Percentiles rank a stretch among this genome's conserved stretches.
These are phyloP conservation scores for Neosilurus hyrtlii DNA, from an alignment of 2,797 vertebrate genomes.

Conservation along the genomic window DNA sequence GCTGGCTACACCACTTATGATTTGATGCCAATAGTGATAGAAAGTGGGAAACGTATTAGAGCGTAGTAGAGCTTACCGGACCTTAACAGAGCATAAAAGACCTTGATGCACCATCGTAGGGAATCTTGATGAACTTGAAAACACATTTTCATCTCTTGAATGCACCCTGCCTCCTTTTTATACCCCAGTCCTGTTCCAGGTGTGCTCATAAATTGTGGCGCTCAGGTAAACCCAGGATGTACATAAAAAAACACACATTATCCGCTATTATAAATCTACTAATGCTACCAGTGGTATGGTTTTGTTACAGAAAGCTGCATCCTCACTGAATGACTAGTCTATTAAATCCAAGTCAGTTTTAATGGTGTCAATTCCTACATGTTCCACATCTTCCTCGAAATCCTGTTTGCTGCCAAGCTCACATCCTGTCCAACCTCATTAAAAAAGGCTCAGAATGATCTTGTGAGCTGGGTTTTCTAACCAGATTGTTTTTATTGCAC, in stretches of 20 bases:
- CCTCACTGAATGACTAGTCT: background rate
- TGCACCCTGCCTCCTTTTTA: too few species aligned
- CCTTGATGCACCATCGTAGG: too few species aligned
- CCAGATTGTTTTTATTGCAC: background rate
- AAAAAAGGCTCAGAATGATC: background rate
- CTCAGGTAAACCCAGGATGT: too few species aligned
- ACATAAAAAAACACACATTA: background rate
- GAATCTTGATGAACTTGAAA: too few species aligned
- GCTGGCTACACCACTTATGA: too few species aligned
- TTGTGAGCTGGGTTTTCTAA: background rate
- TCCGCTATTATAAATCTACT: background rate
- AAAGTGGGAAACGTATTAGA: too few species aligned
- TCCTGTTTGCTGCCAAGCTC: background rate
- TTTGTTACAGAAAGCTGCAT: background rate
- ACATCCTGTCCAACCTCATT: background rate
- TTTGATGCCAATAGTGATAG: too few species aligned
- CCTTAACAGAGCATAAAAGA: too few species aligned
- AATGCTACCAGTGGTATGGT: background rate
- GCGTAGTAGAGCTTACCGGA: too few species aligned
- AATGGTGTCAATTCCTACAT: background rate
- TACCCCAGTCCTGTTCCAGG: too few species aligned
- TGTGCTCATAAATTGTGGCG: too few species aligned
- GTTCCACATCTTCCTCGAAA: background rate
- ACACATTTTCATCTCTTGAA: too few species aligned
- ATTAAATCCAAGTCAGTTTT: background rate